Percentiles rank a stretch among this genome's conserved stretches.
Evolutionary conservation across 2,888 invertebrate genomes (phyloP).

Genomic region (Malachius bipustulatus): DNA sequence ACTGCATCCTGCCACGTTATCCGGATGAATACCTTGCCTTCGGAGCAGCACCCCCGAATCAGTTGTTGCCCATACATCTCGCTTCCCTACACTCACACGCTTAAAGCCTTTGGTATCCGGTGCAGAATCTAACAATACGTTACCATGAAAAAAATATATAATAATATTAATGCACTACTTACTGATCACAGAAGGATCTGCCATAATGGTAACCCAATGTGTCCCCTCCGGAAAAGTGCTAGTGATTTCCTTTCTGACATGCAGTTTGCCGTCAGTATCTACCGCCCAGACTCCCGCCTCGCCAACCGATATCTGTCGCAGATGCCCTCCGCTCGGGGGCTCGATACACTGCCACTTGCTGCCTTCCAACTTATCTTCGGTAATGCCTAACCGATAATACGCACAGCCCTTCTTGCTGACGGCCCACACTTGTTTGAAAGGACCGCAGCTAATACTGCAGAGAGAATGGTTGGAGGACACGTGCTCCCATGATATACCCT

Average conservation of each 20-base stretch:
- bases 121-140: conserved; percentile 26
- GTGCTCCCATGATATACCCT: conserved; percentile 71
- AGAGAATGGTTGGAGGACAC: conserved; percentile 71
- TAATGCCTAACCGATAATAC: conserved; percentile 68
- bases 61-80: conserved; percentile 67
- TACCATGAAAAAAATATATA: too few relatives aligned
- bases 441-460: conserved; percentile 60
- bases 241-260: conserved; percentile 67
- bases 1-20: conserved; percentile 61
- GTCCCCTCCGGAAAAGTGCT: conserved; percentile 69
- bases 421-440: conserved; percentile 66
- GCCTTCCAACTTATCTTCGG: conserved; percentile 51
- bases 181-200: conserved; percentile 46
- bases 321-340: conserved; percentile 48
- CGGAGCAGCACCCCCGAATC: conserved; percentile 56
- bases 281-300: conserved; percentile 67
- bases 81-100: conserved; percentile 55
- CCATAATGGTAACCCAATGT: conserved; percentile 63
- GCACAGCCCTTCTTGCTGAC: conserved; percentile 77
- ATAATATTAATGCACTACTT: conserved; percentile 19
- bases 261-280: conserved; percentile 58
- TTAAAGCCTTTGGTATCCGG: conserved; percentile 46
- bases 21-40: conserved; percentile 60
- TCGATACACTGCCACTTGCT: conserved; percentile 71
- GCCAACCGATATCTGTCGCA: conserved; percentile 67